Conservation (phyloP, 2,888 invertebrate genomes). For the Limnephilus auricula region DNA sequence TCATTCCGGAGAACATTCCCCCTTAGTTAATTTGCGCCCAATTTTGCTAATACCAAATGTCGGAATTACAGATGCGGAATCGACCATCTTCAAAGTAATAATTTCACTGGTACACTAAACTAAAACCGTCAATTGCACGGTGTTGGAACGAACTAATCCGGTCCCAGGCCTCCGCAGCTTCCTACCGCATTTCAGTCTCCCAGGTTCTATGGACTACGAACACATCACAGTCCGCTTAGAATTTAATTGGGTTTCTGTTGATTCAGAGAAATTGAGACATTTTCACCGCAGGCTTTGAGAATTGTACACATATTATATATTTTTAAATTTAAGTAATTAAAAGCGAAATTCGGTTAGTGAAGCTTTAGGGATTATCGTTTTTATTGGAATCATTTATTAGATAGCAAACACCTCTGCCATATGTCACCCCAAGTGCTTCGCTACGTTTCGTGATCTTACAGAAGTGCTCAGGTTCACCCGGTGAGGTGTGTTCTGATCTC, state of each 20-base stretch:
- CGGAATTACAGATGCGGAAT: neutral
- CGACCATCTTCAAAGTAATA: neutral
- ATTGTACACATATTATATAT: neutral
- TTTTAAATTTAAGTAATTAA: neutral
- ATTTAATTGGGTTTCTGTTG: slow-evolving; percentile 20
- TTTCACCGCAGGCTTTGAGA: neutral
- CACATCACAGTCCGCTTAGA: neutral
- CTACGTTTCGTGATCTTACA: too few relatives aligned
- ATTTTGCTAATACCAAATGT: neutral
- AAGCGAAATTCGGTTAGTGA: too few relatives aligned
- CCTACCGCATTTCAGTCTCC: neutral
- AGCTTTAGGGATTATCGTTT: too few relatives aligned
- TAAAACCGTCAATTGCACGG: neutral
- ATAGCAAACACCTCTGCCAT: too few relatives aligned
- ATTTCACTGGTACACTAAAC: neutral
- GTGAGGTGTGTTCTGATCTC: too few relatives aligned
- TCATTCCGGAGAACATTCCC: neutral
- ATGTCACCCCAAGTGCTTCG: too few relatives aligned
- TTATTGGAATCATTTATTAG: too few relatives aligned
- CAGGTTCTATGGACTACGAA: neutral
- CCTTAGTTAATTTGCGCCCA: neutral
- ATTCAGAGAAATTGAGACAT: neutral
- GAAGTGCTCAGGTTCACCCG: too few relatives aligned
- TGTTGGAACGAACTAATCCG: neutral
- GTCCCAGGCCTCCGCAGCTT: neutral